Base-by-base conservation (phyloP, 2,113 vertebrate species). In the Perognathus longimembris region DNA sequence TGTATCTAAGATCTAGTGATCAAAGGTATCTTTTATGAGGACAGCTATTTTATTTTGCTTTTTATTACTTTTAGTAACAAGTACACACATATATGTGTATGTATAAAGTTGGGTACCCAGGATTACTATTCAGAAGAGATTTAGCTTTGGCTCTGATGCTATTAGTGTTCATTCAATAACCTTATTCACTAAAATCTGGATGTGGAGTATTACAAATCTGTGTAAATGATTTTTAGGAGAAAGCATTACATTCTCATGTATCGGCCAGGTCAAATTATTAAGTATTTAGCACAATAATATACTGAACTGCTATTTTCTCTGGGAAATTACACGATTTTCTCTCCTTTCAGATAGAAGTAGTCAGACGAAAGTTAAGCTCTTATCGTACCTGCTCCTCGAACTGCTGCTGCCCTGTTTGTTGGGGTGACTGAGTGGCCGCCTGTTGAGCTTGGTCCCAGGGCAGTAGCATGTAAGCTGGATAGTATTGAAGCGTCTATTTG, bases 321-420 rank as follows among this genome's bases (percentile, higher is more conserved):
- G 30, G 9, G 54, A 78, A 28, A 61, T 34, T 32, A 9, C 12
- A 5, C 11, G 54, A 74, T 63, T 28, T 9, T 38, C 42, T 93
- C 26, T 71, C 24, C 57, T 69, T 59, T 86, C 45, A 63, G 38
- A 3, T 42, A 42, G 34, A 70, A 36, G 28, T 40, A 70, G 1
- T 86, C 57, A 86, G 32, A 54, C 83, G 40, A 83, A 85, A 80
- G 81, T 64, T 8, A 90, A 87, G 59, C 0, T 3, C 22, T n/a
- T 34, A 21, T 0, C 40, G 30, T 93, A 97, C 94, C 97, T 97
- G 95, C 18, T 95, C 94, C 45, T 96, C 95, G 75, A 81, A 89
- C 4, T 57, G 84, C 20, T 91, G 96, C 3, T 66, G 86, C 5
- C 93, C 87, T 17, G 36, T 64, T 54, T 94, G 96, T 32, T 11